phyloP scores from a whole-genome alignment of 2,113 vertebrate genomes.

The Aphyosemion australe region DNA sequence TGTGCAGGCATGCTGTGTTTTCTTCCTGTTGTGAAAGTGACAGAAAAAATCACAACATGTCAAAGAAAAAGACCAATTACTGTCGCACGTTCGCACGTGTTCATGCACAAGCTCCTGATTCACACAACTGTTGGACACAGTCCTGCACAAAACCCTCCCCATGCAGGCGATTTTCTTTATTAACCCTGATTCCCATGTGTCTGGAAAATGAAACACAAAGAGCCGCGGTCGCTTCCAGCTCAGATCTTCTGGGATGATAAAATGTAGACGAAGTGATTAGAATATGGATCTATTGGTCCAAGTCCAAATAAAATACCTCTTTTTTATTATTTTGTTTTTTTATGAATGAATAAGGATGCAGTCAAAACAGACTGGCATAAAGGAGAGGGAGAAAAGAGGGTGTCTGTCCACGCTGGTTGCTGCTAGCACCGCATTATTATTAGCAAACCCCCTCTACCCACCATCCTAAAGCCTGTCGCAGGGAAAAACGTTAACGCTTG shows the following conservation, averaged over 20 bases:
- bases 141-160: neutral
- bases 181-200: neutral
- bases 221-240: slow-evolving; percentile 23
- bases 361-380: slow-evolving; percentile 30
- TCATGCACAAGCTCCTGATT: neutral
- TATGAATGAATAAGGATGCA: slow-evolving; percentile 7
- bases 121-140: no score
- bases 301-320: slow-evolving; percentile 5
- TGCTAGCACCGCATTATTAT: slow-evolving; percentile 71
- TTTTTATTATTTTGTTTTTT: neutral
- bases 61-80: neutral
- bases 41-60: slow-evolving; percentile 34
- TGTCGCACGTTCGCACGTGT: neutral
- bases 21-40: slow-evolving; percentile 32
- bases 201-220: slow-evolving; percentile 9
- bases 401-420: slow-evolving; percentile 55
- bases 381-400: slow-evolving; percentile 28
- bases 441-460: slow-evolving; percentile 70
- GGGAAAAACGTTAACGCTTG: slow-evolving; percentile 72
- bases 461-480: slow-evolving; percentile 65
- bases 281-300: no score
- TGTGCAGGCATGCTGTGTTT: neutral
- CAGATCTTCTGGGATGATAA: neutral
- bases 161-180: neutral
- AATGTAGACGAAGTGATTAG: neutral